Evolutionary conservation across 2,888 invertebrate genomes (phyloP), one percentile per base, ranked within the genome.

Genomic region (Philonicus albiceps): DNA sequence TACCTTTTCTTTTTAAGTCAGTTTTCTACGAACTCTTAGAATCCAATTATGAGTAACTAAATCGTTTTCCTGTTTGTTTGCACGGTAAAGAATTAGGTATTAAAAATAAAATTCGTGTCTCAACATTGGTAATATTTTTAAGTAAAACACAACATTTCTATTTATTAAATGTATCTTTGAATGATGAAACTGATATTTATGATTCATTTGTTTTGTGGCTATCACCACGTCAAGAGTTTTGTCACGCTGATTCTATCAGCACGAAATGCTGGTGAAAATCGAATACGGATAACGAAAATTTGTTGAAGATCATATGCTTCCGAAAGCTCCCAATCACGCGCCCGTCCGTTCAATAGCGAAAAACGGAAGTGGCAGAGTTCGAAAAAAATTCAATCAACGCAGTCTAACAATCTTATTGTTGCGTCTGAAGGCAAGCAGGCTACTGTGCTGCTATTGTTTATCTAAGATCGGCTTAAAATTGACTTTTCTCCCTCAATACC

Each of bases 381-480:
- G 16, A 31, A 80, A 80, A 80, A 80, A 30, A 53, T 80, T 53
- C 80, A 49, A 53, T 80, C 80, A 80, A 27, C 80, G 53, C n/a
- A 80, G 22, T 27, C 30, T 30, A 80, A 80, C 53, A 55, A 53
- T 53, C 37, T 30, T 37, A 83, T 83, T 83, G 64, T 83, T 83
- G 49, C 49, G 31, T 37, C 49, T 80, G 80, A 80, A 80, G 80
- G 53, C 80, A 49, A 80, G 83, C 55, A 83, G 49, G 83, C 83
- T 83, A 72, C 83, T 83, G 83, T 83, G 30, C 30, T 53, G 72
- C 30, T 72, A 31, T 40, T 34, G 37, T 83, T 37, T 64, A 83
- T 83, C 83, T 83, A 64, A 83, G 72, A 83, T 83, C 83, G 40
- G 64, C 72, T 83, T 83, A 83, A 72, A 40, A 83, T 37, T 83